A percentile compares a stretch with the other conserved stretches of the same genome.
Evolutionary conservation across 2,888 invertebrate genomes (phyloP).

Genomic region (Orthonevra nobilis): DNA sequence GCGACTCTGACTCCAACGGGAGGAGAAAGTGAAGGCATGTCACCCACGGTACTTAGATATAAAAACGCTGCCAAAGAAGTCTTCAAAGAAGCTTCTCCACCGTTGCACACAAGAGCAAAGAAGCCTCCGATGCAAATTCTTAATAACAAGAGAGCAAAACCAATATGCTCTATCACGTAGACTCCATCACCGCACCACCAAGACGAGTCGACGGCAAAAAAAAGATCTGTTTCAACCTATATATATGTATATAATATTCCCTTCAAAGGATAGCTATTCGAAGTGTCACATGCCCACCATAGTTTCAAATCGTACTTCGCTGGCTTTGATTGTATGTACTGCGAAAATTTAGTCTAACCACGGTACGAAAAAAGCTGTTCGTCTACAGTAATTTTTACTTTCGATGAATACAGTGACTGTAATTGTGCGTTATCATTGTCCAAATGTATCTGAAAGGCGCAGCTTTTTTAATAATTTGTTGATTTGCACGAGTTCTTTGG

Average conservation of each 20-base stretch:
- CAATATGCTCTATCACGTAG: too few species aligned
- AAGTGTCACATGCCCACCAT: constrained; percentile 71
- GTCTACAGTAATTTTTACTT: constrained; percentile 66
- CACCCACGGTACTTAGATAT: too few species aligned
- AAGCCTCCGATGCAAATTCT: too few species aligned
- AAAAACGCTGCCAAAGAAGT: too few species aligned
- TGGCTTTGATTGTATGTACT: constrained; percentile 61
- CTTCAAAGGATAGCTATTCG: constrained; percentile 67
- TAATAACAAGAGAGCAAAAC: too few species aligned
- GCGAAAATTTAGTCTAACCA: constrained; percentile 69
- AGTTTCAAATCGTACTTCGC: constrained; percentile 66
- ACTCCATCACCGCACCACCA: too few species aligned
- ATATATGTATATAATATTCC: constrained; percentile 71
- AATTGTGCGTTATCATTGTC: not conserved
- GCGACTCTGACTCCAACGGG: too few species aligned
- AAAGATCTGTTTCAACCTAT: too few species aligned
- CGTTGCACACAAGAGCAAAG: too few species aligned
- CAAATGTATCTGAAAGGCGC: not conserved
- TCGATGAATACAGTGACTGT: constrained; percentile 59
- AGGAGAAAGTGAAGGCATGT: too few species aligned
- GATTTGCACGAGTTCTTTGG: not conserved
- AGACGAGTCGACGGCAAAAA: too few species aligned
- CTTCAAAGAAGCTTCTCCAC: too few species aligned
- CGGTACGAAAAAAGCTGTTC: constrained; percentile 70
- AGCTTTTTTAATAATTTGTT: not conserved